Conservation (phyloP, 2,113 vertebrate genomes). For the Trematocara marginatum region DNA sequence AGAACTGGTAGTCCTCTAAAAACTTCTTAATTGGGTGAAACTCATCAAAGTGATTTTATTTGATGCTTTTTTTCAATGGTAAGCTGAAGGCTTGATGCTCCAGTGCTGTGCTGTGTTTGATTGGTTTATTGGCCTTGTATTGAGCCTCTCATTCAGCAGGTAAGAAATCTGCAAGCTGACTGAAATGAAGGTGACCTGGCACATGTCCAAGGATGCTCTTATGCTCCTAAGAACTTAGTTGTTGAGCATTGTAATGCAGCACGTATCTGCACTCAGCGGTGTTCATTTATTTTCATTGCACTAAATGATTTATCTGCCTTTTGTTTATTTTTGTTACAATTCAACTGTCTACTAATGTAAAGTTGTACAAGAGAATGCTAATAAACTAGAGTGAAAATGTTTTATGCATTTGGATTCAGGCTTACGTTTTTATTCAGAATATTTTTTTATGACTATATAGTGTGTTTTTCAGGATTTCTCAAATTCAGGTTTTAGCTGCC, state of each 20-base stretch:
- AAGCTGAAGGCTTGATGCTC: background rate
- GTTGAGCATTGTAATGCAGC: slow-evolving; percentile 5
- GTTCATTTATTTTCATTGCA: slow-evolving; percentile 47
- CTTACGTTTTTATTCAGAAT: background rate
- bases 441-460: background rate
- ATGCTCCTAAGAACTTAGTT: background rate
- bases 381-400: slow-evolving; percentile 48
- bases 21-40: background rate
- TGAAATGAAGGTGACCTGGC: slow-evolving; percentile 1
- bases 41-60: background rate
- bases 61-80: background rate
- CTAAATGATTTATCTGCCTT: slow-evolving; percentile 53
- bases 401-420: background rate
- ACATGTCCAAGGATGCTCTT: background rate
- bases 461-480: background rate
- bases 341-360: slow-evolving; percentile 44
- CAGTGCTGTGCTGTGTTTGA: background rate
- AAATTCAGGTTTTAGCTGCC: background rate
- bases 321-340: slow-evolving; percentile 48
- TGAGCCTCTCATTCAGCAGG: background rate
- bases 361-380: slow-evolving; percentile 52
- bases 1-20: background rate
- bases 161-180: background rate
- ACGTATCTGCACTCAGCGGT: slow-evolving; percentile 30
- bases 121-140: background rate